These are phyloP conservation scores for Microtus richardsoni DNA, from an alignment of 2,113 vertebrate genomes.

Conservation along the genomic window DNA sequence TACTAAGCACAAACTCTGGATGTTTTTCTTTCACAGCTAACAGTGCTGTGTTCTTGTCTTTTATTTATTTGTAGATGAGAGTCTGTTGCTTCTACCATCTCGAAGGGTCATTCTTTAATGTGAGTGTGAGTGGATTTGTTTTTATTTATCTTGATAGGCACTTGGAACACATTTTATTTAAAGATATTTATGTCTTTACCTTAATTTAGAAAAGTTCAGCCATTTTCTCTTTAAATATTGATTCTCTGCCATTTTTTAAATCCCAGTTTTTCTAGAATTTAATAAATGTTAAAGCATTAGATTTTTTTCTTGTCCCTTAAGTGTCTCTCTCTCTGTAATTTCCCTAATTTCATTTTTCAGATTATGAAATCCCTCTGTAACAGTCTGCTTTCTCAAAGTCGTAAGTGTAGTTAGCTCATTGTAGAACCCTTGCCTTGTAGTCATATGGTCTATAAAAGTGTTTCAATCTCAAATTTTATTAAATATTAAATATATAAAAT, in stretches of 20 bases:
- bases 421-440: neutral
- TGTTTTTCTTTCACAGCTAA: neutral
- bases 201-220: conserved; percentile 37
- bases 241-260: conserved; percentile 36
- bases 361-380: neutral
- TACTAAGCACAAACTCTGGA: neutral
- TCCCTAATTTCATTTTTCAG: neutral
- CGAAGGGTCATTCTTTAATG: neutral
- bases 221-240: conserved; percentile 49
- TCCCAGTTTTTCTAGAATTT: conserved; percentile 37
- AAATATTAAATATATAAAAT: conserved; percentile 14
- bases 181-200: neutral
- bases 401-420: neutral
- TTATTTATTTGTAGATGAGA: neutral
- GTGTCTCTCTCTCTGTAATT: neutral
- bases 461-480: neutral
- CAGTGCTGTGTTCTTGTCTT: neutral
- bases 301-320: neutral
- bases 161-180: neutral
- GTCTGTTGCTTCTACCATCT: neutral
- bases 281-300: neutral
- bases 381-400: neutral
- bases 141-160: conserved; percentile 44
- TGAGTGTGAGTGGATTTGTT: conserved; percentile 12
- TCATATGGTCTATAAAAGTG: neutral